Conservation (phyloP, 2,797 vertebrate genomes). For the Gobionotothen gibberifrons region DNA sequence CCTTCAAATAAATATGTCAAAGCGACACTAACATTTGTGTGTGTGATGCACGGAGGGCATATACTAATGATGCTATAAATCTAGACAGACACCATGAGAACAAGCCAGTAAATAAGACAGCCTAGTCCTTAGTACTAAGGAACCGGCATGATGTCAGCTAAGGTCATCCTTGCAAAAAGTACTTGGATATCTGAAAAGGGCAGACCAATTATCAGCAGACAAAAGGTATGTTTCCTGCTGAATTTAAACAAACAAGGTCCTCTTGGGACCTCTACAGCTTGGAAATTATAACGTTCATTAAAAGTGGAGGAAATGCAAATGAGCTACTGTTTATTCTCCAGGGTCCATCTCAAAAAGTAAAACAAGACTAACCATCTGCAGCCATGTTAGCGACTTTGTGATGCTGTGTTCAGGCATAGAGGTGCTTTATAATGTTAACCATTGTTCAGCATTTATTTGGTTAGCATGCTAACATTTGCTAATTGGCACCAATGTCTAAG, state of each 20-base stretch:
- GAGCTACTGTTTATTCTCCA: background rate
- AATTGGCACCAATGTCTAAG: too few species aligned
- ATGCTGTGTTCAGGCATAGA: background rate
- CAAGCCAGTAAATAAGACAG: background rate
- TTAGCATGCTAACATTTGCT: background rate
- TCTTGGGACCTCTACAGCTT: slow-evolving; percentile 10
- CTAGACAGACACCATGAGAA: background rate
- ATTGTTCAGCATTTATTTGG: background rate
- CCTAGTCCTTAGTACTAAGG: background rate
- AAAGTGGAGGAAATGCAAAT: slow-evolving; percentile 19
- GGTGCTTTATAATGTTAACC: background rate
- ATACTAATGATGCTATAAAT: slow-evolving; percentile 12
- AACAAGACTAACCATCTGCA: background rate
- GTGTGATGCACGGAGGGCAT: slow-evolving; percentile 7
- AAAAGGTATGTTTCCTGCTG: background rate
- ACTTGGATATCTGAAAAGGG: background rate
- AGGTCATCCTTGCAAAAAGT: background rate
- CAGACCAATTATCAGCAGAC: slow-evolving; percentile 5
- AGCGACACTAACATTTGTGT: slow-evolving; percentile 27
- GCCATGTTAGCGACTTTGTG: background rate
- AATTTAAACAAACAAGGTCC: slow-evolving; percentile 9
- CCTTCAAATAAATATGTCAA: slow-evolving; percentile 39
- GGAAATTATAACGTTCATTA: background rate
- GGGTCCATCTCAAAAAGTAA: background rate
- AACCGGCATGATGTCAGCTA: background rate